Evolutionary conservation across 2,888 invertebrate genomes (phyloP).

Genomic region (Hedya salicella): DNA sequence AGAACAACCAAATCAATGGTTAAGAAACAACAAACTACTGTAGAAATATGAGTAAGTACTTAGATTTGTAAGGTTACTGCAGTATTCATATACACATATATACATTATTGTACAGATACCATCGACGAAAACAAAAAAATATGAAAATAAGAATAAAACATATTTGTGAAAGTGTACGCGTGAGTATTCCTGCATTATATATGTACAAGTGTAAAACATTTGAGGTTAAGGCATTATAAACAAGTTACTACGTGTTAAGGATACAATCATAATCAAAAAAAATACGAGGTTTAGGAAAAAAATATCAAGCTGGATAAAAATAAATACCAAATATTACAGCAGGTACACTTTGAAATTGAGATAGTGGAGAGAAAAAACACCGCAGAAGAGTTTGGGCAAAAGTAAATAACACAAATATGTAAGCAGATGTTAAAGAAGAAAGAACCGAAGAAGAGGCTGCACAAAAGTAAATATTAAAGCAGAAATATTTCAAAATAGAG

Average conservation of each 20-base stretch:
- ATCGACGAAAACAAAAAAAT: neutral
- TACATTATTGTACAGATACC: neutral
- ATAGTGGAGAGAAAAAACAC: neutral
- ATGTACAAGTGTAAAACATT: conserved; percentile 1
- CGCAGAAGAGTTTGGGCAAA: no score
- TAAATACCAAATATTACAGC: neutral
- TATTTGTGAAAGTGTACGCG: neutral
- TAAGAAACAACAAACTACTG: neutral
- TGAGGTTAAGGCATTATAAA: neutral
- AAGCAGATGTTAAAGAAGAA: no score
- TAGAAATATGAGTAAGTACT: neutral
- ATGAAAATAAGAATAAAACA: neutral
- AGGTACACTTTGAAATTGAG: neutral
- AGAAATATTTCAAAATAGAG: neutral
- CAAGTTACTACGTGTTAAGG: no score
- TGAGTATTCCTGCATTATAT: neutral
- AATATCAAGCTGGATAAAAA: no score
- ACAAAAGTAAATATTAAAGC: neutral
- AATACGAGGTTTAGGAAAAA: no score
- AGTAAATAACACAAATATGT: no score
- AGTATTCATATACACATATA: neutral
- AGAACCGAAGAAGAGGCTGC: no score
- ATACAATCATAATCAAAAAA: no score
- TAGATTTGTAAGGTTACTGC: no score
- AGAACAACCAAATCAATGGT: conserved; percentile 2